Conservation (phyloP, 2,113 vertebrate genomes). For the Cyprinodon variegatus region DNA sequence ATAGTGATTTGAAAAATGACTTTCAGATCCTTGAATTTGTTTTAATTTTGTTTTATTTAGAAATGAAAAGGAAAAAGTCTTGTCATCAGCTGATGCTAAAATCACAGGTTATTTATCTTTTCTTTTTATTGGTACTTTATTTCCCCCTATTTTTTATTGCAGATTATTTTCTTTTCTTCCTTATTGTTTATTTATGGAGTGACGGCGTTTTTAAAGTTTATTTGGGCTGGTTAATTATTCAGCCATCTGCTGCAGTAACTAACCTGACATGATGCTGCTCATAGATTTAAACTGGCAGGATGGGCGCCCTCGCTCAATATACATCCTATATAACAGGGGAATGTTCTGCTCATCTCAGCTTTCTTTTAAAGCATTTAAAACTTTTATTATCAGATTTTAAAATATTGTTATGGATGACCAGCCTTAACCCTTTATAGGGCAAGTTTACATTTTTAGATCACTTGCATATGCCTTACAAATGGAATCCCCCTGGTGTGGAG, state of each 20-base stretch:
- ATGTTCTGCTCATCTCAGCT: neutral
- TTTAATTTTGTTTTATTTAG: neutral
- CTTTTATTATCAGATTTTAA: neutral
- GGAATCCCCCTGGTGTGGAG: no score
- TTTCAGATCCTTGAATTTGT: neutral
- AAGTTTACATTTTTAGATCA: no score
- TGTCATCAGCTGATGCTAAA: neutral
- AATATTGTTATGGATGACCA: neutral
- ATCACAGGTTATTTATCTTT: neutral
- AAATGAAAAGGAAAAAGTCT: neutral
- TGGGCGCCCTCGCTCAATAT: no score
- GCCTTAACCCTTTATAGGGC: no score
- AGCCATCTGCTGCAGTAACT: no score
- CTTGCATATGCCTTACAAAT: no score
- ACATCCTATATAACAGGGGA: no score
- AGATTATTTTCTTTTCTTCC: neutral
- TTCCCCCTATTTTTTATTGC: neutral
- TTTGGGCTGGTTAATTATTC: neutral
- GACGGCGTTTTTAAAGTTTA: neutral
- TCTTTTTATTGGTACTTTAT: neutral
- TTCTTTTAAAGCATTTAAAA: neutral
- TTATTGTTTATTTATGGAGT: neutral
- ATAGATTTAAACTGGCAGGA: no score
- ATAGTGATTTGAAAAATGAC: neutral
- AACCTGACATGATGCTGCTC: no score